Evolutionary conservation across 2,888 invertebrate genomes (phyloP), one percentile per base, ranked within the genome.

Genomic region (Drosophila eohydei): DNA sequence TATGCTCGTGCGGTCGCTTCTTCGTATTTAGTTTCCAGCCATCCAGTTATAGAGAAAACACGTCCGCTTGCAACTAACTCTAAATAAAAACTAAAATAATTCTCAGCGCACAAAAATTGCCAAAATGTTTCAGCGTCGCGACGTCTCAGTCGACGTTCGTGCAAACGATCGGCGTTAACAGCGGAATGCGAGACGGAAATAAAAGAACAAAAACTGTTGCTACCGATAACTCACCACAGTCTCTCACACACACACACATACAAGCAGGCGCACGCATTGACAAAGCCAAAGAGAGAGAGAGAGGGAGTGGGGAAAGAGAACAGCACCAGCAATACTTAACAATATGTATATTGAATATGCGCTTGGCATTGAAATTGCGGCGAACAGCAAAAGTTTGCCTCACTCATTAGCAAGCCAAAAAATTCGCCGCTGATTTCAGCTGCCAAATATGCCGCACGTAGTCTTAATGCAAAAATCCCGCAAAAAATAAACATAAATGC

Each of bases 21-120:
- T 81, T 76, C 81, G 74, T 78, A 73, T 74, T 82, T 80, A 81
- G 80, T 85, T 90, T 92, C 92, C 92, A 92, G 92, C 92, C 92
- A 92, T 92, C 92, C 92, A 92, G 92, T 90, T 83, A 54, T 83
- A 54, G 74, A 75, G 62, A 80, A 90, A 85, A 88, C 90, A 91
- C 92, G 91, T 92, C 92, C 90, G 91, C 91, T 91, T 88, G 89
- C 88, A 83, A 88, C 90, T 92, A 92, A 83, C 90, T 91, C 92
- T 92, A 90, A 90, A 91, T 91, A 84, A 87, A 91, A 92, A 92
- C 92, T 92, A 85, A 92, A 89, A 43, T 52, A 1, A 67, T 80
- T 75, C 83, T 82, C 74, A 57, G 16, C 69, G 58, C 67, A 71
- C 74, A 70, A 85, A 85, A 85, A 68, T 83, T 89, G 86, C 85